Evolutionary conservation across 2,113 vertebrate genomes (phyloP), one percentile per base, ranked within the genome.

Genomic region (Dicaeum eximium): DNA sequence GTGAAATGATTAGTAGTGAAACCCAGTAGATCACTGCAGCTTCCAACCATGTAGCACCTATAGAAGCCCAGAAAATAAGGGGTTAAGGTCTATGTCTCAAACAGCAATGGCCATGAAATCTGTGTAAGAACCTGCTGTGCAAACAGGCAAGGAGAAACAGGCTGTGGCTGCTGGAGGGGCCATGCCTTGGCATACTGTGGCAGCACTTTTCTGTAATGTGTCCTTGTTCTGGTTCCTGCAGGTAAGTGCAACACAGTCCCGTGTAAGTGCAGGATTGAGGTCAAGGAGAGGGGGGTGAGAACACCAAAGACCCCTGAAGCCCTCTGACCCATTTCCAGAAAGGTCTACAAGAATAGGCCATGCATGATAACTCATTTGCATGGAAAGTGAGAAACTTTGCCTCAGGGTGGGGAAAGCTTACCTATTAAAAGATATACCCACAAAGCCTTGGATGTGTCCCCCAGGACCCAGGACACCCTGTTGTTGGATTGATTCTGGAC

Each of bases 391-490:
- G 53, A 88, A 73, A 38, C 28, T 65, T 88, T 53, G 23, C 38
- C 9, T 33, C 23, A n/a, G 23, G 8, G 5, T 42, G 7, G 33
- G 19, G 45, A 53, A 74, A 42, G 35, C 30, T 35, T 42, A 10
- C 17, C 2, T 31, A 13, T 33, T 65, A 33, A 80, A 72, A 73
- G 2, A 7, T 44, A 20, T 24, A 38, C 3, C 8, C 44, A 45
- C 4, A 25, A 45, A 60, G 13, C 2, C 6, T 45, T 37, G 16
- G 9, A 53, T 23, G 4, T 38, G 5, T 3, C 6, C 5, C 8
- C 8, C 33, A 25, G 19, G 7, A 67, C 33, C 2, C 38, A 60
- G 24, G 45, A 17, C n/a, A n/a, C 3, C 19, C 24, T 53, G 8
- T n/a, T 74, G n/a, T 31, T 37, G 24, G 11, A 40, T 22, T 38